These are phyloP conservation scores for Aromia moschata DNA, from an alignment of 2,888 invertebrate species.

Conservation along the genomic window DNA sequence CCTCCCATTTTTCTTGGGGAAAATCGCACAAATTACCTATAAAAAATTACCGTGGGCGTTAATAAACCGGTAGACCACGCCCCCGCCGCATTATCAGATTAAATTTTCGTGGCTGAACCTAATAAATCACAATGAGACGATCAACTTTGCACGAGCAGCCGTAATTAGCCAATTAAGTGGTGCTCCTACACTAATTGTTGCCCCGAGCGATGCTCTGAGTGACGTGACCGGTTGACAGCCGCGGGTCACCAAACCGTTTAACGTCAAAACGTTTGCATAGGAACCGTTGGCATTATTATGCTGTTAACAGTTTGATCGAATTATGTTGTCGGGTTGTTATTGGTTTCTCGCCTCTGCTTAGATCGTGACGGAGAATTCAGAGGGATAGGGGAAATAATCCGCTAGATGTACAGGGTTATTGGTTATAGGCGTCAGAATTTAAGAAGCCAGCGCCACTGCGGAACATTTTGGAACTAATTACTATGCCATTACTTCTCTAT, in stretches of 20 bases:
- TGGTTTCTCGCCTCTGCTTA: too few relatives aligned
- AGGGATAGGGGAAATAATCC: too few relatives aligned
- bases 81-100: constrained; percentile 42
- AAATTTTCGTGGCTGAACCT: constrained; percentile 39
- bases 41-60: too few relatives aligned
- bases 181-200: constrained; percentile 38
- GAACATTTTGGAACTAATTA: too few relatives aligned
- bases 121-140: constrained; percentile 44
- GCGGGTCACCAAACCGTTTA: constrained; percentile 12
- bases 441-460: too few relatives aligned
- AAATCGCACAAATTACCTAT: too few relatives aligned
- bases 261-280: constrained; percentile 21
- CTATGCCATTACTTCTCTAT: too few relatives aligned
- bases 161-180: constrained; percentile 38
- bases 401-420: too few relatives aligned
- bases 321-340: constrained; percentile 7
- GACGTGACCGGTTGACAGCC: constrained; percentile 10
- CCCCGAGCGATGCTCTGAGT: constrained; percentile 13
- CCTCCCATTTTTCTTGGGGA: too few relatives aligned
- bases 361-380: too few relatives aligned
- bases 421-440: too few relatives aligned
- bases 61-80: too few relatives aligned
- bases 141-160: constrained; percentile 34
- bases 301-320: constrained; percentile 10
- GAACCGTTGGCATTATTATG: constrained; percentile 12